A percentile compares a stretch with the other conserved stretches of the same genome.
phyloP scores from a whole-genome alignment of 2,888 invertebrate species.

The Macrosiphum euphorbiae region DNA sequence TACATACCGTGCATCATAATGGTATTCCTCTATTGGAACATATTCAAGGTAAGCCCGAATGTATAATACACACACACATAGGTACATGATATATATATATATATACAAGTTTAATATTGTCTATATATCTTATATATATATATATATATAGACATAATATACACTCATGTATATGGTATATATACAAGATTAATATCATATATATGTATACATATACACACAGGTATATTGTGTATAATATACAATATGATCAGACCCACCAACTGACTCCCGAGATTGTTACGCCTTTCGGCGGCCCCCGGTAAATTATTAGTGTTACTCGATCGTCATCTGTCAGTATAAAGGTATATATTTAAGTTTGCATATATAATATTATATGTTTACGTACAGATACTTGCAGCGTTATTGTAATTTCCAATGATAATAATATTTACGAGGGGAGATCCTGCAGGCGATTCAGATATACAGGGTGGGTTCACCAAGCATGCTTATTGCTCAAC shows the following conservation, averaged over 20 bases:
- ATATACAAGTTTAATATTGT: not conserved
- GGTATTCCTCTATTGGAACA: constrained; percentile 97
- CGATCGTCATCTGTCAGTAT: not conserved
- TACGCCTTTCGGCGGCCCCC: not conserved
- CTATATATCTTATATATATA: no score
- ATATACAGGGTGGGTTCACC: not conserved
- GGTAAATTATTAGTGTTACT: not conserved
- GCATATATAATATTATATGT: not conserved
- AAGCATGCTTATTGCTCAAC: not conserved
- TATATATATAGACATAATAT: not conserved
- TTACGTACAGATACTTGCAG: not conserved
- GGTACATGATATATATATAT: not conserved
- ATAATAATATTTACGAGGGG: not conserved
- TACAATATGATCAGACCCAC: not conserved
- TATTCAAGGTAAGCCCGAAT: constrained; percentile 88
- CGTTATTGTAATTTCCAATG: not conserved
- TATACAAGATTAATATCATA: not conserved
- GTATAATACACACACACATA: not conserved
- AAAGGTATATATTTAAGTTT: no score
- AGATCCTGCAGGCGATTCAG: not conserved
- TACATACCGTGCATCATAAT: constrained; percentile 99
- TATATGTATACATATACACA: not conserved
- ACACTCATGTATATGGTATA: no score
- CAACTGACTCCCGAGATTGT: not conserved
- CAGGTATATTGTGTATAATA: not conserved